Evolutionary conservation across 92 coral and sea anemone species (phyloP).

Genomic region (Parazoanthus darwini): DNA sequence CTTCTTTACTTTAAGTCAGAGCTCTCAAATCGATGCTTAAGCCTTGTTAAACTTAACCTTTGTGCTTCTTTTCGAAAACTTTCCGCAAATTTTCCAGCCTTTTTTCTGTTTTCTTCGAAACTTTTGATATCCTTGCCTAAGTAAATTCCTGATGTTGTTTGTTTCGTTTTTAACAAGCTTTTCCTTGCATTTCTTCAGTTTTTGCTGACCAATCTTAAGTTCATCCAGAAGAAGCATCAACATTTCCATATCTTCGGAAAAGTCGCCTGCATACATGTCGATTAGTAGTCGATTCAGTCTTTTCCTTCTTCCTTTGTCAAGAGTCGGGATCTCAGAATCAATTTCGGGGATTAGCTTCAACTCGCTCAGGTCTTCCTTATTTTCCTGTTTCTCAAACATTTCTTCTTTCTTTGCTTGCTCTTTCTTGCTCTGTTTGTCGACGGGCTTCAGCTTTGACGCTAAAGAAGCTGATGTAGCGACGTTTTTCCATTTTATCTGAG

Average conservation of each 20-base stretch:
- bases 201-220: not conserved
- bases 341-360: not conserved
- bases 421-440: not conserved
- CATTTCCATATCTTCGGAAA: slow-evolving; percentile 3
- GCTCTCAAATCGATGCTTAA: too few relatives aligned
- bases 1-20: too few relatives aligned
- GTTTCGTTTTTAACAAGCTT: not conserved
- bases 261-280: not conserved
- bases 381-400: not conserved
- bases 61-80: not conserved
- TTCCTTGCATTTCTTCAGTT: not conserved
- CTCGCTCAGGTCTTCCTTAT: not conserved
- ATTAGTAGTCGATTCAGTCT: not conserved
- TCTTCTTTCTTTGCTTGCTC: not conserved
- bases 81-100: not conserved
- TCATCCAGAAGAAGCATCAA: not conserved
- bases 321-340: not conserved
- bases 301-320: not conserved
- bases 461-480: not conserved
- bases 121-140: not conserved
- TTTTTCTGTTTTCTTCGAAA: not conserved
- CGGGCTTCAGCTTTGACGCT: not conserved
- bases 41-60: not conserved
- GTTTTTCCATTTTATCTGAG: not conserved
- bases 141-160: not conserved